Conservation (phyloP, 2,888 invertebrate genomes). For the Eristalis intricaria region DNA sequence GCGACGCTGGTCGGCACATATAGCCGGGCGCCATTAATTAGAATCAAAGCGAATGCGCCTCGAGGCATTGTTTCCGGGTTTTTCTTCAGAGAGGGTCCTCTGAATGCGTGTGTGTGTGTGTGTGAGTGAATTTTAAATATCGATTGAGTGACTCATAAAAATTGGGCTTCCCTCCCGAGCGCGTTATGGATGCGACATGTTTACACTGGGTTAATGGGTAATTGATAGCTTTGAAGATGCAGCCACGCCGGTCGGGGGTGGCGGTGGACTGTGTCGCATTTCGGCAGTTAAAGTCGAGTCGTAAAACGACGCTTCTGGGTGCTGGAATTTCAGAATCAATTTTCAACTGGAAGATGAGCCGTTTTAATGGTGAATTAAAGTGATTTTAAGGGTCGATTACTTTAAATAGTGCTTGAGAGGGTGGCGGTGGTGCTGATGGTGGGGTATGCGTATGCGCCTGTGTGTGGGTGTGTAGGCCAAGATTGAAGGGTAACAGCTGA, state of each 20-base stretch:
- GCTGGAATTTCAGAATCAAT: constrained; percentile 27
- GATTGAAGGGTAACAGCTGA: constrained; percentile 61
- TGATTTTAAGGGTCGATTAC: constrained; percentile 34
- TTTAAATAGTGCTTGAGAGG: constrained; percentile 3
- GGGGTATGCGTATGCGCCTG: not conserved
- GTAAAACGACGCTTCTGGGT: constrained; percentile 8
- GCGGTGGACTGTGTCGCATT: constrained; percentile 26
- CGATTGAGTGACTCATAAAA: constrained; percentile 60
- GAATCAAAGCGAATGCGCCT: constrained; percentile 41
- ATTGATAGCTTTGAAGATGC: constrained; percentile 27
- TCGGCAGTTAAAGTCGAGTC: constrained; percentile 42
- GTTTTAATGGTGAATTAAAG: constrained; percentile 40
- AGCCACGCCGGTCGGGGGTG: not conserved
- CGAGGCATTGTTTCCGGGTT: not conserved
- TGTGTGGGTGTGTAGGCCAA: not conserved
- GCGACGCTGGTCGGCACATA: constrained; percentile 23
- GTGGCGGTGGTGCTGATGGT: not conserved
- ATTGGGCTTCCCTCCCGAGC: constrained; percentile 8
- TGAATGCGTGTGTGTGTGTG: not conserved
- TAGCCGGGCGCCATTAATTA: constrained; percentile 51
- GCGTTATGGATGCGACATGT: constrained; percentile 31
- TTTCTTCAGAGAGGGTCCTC: not conserved
- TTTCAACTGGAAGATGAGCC: constrained; percentile 11
- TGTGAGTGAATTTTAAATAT: constrained; percentile 42
- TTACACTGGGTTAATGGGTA: constrained; percentile 54